Conservation (phyloP, 2,113 vertebrate genomes). For the Tympanuchus pallidicinctus region DNA sequence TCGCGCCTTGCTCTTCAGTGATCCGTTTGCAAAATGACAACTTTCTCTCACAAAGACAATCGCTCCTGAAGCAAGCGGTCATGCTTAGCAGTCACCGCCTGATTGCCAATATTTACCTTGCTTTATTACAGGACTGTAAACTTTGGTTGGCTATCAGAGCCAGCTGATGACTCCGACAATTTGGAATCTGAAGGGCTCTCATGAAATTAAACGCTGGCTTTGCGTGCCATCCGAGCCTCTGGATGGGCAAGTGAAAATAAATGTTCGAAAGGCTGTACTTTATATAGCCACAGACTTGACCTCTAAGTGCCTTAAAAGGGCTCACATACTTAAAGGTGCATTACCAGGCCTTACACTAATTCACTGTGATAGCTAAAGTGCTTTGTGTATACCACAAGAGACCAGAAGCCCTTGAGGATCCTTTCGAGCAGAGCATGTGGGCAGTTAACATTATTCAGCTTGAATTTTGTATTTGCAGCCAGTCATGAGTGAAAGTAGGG, state of each 20-base stretch:
- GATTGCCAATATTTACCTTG: constrained; percentile 69
- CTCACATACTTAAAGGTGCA: constrained; percentile 90
- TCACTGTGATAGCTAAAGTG: constrained; percentile 93
- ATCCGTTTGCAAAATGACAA: constrained; percentile 30
- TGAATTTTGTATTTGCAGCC: constrained; percentile 82
- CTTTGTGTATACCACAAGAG: constrained; percentile 84
- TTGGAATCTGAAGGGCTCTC: constrained; percentile 67
- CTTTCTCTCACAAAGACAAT: constrained; percentile 25
- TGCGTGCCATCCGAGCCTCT: constrained; percentile 70
- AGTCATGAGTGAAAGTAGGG: constrained; percentile 74
- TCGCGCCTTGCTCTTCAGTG: neutral
- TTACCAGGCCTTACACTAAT: constrained; percentile 91
- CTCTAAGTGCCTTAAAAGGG: constrained; percentile 87
- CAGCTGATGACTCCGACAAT: constrained; percentile 51
- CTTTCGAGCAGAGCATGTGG: constrained; percentile 77
- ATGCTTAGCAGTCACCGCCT: neutral
- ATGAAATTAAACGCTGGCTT: constrained; percentile 71
- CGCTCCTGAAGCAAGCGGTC: neutral
- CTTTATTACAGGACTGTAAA: constrained; percentile 51
- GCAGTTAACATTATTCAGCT: constrained; percentile 86
- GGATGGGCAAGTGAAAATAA: constrained; percentile 79
- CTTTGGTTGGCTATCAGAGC: constrained; percentile 47
- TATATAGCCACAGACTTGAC: constrained; percentile 83
- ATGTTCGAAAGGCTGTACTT: constrained; percentile 79
- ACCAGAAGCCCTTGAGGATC: constrained; percentile 78